Base-by-base conservation (phyloP, 2,888 invertebrate species). In the Ctena decussata region DNA sequence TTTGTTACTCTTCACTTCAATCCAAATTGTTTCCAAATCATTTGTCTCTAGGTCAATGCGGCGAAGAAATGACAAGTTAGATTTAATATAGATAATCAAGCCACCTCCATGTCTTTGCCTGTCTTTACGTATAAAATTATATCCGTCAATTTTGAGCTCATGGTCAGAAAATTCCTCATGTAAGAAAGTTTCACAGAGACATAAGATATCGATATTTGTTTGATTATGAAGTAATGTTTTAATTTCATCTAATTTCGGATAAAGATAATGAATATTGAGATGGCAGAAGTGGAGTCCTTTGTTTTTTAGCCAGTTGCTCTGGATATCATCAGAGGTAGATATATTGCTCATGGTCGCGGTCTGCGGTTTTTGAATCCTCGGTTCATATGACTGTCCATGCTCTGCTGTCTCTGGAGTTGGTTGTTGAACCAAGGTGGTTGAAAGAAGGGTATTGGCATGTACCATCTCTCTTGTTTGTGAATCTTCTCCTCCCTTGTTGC, bases 211-310 rank as follows among this genome's bases (percentile, higher is more conserved):
- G n/a, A n/a, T n/a, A n/a, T n/a, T n/a, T n/a, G n/a, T n/a, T n/a
- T 69, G 69, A 11, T 35, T 37, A 11, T 27, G 5, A 21, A 37
- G 6, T n/a, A n/a, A 15, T 5, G 15, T 6, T 37, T 69, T 69
- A 27, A 69, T 69, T 37, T 69, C 69, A 30, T 69, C 69, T 24
- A 69, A 30, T 69, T 69, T 69, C 27, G 69, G 69, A 24, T 69
- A 69, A 18, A 69, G 37, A 69, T 69, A 69, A 53, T 53, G 53
- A n/a, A 53, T 53, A 24, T 53, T 53, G 5, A 53, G n/a, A 21
- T 53, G 53, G 21, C 6, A 6, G 3, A 69, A 24, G 27, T 69
- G 30, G 18, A 69, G 37, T 11, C 69, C 32, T 27, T 69, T 27
- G 3, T 11, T 35, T 12, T 15, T 11, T 6, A 35, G 21, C 69